Percentiles rank a stretch among this genome's conserved stretches.
Evolutionary conservation across 2,797 vertebrate species (phyloP).

Genomic region (Eupleurogrammus muticus): DNA sequence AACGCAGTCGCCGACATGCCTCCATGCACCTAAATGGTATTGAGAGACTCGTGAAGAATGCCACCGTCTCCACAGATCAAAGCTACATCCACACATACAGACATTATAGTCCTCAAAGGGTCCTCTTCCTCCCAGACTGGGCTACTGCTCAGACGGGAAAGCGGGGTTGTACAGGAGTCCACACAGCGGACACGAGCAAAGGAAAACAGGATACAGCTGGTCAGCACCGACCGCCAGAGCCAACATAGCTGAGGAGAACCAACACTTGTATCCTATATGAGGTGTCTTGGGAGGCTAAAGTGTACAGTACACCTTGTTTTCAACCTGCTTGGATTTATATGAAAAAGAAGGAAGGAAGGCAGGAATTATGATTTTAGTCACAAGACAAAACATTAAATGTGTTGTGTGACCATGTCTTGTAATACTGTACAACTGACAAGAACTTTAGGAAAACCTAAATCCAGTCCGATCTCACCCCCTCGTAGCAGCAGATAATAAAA

Average conservation of each 20-base stretch:
- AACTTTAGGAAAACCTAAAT: neutral
- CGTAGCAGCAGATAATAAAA: neutral
- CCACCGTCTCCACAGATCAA: conserved; percentile 54
- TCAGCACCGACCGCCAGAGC: conserved; percentile 51
- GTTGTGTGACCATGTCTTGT: neutral
- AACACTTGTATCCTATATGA: conserved; percentile 25
- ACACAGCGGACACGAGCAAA: conserved; percentile 64
- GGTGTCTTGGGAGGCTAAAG: conserved; percentile 9
- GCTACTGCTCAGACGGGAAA: conserved; percentile 77
- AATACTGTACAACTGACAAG: no score
- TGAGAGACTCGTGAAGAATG: conserved; percentile 27
- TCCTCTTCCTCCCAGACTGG: conserved; percentile 75
- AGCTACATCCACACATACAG: conserved; percentile 41
- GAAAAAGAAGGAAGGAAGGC: no score
- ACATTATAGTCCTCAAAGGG: conserved; percentile 39
- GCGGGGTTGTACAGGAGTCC: conserved; percentile 61
- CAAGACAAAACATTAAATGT: neutral
- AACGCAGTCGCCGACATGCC: conserved; percentile 4
- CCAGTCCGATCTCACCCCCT: neutral
- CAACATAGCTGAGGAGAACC: conserved; percentile 26
- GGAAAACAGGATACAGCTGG: conserved; percentile 87
- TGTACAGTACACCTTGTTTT: neutral
- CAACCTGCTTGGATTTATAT: neutral
- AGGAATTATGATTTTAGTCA: neutral
- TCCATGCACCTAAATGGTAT: conserved; percentile 18